Evolutionary conservation across 1,140 invertebrate species (phyloP).

Genomic region (Chlorops oryzae): DNA sequence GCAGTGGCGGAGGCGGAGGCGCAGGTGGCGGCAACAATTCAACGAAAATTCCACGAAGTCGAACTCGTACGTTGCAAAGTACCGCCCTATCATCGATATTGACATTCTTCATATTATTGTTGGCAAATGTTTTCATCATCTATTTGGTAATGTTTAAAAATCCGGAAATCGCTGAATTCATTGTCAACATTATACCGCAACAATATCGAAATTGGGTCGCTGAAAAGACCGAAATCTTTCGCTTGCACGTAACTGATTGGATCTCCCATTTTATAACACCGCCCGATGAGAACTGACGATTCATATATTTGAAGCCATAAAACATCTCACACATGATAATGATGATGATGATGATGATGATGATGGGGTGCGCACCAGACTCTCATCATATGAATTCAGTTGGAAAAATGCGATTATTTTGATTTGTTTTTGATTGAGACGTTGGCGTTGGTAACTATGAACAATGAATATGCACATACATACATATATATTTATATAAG

Average conservation of each 20-base stretch:
- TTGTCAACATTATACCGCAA: conserved; percentile 40
- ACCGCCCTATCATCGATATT: conserved; percentile 35
- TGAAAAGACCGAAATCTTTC: conserved; percentile 42
- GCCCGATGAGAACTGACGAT: conserved; percentile 44
- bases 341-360: too few species aligned
- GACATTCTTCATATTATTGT: conserved; percentile 32
- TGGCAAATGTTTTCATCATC: conserved; percentile 35
- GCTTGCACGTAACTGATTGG: conserved; percentile 41
- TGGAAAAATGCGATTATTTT: too few species aligned
- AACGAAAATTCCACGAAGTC: too few species aligned
- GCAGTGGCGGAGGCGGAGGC: conserved; percentile 1
- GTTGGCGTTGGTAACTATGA: conserved; percentile 24
- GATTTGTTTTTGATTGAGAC: too few species aligned
- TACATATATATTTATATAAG: too few species aligned
- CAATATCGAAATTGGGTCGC: conserved; percentile 45
- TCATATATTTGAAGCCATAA: conserved; percentile 47
- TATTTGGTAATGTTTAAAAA: conserved; percentile 46
- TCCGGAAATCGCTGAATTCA: conserved; percentile 39
- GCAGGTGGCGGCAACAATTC: conserved; percentile 21
- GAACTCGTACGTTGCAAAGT: conserved; percentile 28
- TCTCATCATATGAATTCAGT: too few species aligned
- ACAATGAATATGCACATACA: too few species aligned
- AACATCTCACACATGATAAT: too few species aligned
- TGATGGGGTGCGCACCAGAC: too few species aligned
- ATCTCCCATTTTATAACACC: conserved; percentile 43